Conservation (phyloP, 2,797 vertebrate genomes). For the Pangasius sanitwongsei region DNA sequence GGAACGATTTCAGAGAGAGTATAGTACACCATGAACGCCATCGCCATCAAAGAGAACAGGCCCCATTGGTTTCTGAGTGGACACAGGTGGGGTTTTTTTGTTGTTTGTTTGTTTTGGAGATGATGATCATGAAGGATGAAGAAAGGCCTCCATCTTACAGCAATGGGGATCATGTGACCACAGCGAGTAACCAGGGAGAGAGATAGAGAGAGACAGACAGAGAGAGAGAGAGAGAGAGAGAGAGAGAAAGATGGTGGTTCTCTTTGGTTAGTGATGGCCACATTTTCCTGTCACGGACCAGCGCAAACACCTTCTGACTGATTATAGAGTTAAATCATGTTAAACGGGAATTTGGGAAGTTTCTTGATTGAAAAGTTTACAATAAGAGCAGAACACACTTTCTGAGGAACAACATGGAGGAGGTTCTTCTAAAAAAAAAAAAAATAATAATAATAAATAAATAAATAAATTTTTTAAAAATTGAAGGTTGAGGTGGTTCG, state of each 20-base stretch:
- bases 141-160: slow-evolving; percentile 58
- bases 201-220: background rate
- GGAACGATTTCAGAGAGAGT: slow-evolving; percentile 79
- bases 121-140: slow-evolving; percentile 44
- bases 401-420: background rate
- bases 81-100: slow-evolving; percentile 17
- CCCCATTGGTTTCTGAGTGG: slow-evolving; percentile 54
- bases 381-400: background rate
- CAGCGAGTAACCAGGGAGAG: slow-evolving; percentile 67
- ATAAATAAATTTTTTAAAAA: background rate
- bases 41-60: slow-evolving; percentile 80
- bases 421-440: background rate
- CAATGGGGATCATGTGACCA: slow-evolving; percentile 63
- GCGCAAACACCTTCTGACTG: slow-evolving; percentile 68
- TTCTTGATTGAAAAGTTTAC: background rate
- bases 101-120: background rate
- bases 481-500: slow-evolving; percentile 53
- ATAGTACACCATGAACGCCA: slow-evolving; percentile 80
- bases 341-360: background rate
- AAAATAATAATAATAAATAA: background rate
- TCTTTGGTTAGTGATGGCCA: slow-evolving; percentile 84
- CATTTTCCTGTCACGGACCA: slow-evolving; percentile 83
- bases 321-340: background rate
- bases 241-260: slow-evolving; percentile 57
- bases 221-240: background rate